Percentiles rank a stretch among this genome's conserved stretches.
phyloP scores from a whole-genome alignment of 2,888 invertebrate species.

The Podotricha telesiphe region DNA sequence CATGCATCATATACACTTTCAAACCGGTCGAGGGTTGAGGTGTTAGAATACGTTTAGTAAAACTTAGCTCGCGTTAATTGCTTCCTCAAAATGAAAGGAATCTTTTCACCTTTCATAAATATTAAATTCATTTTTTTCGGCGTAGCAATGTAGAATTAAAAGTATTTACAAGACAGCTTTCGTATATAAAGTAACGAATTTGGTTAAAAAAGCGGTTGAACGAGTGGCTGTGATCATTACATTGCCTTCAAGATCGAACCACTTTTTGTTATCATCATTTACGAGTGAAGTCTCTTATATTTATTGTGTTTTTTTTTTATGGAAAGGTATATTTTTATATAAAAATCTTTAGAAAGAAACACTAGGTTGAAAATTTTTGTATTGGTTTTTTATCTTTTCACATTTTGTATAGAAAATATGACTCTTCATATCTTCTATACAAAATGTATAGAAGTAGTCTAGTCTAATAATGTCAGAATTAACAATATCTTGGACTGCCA shows the following conservation, averaged over 20 bases:
- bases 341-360: background rate
- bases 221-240: slow-evolving; percentile 20
- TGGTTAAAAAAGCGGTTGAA: slow-evolving; percentile 21
- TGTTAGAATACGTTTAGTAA: slow-evolving; percentile 10
- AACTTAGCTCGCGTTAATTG: slow-evolving; percentile 4
- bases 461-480: too few species aligned
- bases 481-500: too few species aligned
- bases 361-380: too few species aligned
- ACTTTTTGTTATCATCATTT: slow-evolving; percentile 26
- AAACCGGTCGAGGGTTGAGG: slow-evolving; percentile 7
- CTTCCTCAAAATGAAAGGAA: background rate
- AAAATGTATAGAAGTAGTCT: too few species aligned
- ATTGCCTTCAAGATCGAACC: slow-evolving; percentile 5
- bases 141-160: background rate
- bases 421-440: too few species aligned
- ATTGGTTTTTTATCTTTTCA: too few species aligned
- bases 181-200: slow-evolving; percentile 5
- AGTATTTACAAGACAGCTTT: background rate
- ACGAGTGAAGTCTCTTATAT: background rate
- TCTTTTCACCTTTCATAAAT: background rate
- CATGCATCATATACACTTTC: background rate
- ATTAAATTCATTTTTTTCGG: background rate
- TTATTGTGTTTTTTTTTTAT: background rate
- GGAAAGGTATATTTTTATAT: background rate
- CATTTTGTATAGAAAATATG: too few species aligned